These are phyloP conservation scores for Parnassius smintheus DNA, from an alignment of 2,888 invertebrate genomes.

Conservation along the genomic window DNA sequence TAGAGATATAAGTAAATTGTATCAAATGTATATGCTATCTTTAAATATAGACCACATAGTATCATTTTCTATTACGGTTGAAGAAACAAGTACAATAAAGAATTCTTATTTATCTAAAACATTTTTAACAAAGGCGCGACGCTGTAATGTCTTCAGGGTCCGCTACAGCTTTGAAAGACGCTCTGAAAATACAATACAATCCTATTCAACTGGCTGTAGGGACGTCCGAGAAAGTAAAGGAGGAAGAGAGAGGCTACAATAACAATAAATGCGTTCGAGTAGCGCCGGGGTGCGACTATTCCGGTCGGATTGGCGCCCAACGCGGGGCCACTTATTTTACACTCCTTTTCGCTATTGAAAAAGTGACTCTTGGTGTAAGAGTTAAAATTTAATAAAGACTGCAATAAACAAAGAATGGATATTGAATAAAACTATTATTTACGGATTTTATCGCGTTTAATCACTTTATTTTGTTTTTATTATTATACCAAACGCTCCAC, in stretches of 20 bases:
- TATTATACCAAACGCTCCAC: too few species aligned
- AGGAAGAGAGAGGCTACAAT: conserved; percentile 43
- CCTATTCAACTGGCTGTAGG: conserved; percentile 30
- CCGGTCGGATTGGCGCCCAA: conserved; percentile 49
- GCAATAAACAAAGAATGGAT: conserved; percentile 6
- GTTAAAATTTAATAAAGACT: conserved; percentile 12
- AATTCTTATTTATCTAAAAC: conserved; percentile 19
- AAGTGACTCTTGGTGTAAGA: conserved; percentile 6
- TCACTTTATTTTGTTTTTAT: too few species aligned
- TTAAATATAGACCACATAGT: background rate
- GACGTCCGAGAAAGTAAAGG: conserved; percentile 36
- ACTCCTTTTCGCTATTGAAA: conserved; percentile 20
- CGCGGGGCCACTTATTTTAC: conserved; percentile 44
- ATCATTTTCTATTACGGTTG: conserved; percentile 32
- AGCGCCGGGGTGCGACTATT: conserved; percentile 37
- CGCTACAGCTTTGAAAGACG: conserved; percentile 30
- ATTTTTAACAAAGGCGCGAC: conserved; percentile 33
- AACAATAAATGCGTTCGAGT: conserved; percentile 53
- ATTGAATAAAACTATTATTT: too few species aligned
- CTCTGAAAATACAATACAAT: conserved; percentile 27
- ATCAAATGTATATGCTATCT: background rate
- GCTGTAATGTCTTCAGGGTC: conserved; percentile 36
- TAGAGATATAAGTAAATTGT: too few species aligned
- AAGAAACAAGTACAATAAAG: conserved; percentile 29
- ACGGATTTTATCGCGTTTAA: too few species aligned